Conservation (phyloP, 2,888 invertebrate genomes). For the Eupithecia exiguata region DNA sequence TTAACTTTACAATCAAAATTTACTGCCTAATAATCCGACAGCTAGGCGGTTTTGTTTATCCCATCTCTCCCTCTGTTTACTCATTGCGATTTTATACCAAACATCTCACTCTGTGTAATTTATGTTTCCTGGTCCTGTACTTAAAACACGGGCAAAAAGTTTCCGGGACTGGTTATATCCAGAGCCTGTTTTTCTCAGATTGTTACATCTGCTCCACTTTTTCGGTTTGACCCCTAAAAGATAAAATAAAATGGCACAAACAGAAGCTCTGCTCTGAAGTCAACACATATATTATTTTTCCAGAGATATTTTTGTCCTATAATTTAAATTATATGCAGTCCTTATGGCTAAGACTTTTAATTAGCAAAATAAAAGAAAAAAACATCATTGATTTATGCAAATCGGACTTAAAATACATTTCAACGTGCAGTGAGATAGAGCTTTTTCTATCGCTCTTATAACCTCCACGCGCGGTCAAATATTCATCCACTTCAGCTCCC, state of each 20-base stretch:
- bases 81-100: not conserved
- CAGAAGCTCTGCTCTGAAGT: slow-evolving; percentile 25
- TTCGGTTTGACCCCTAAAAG: slow-evolving; percentile 9
- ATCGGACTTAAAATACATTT: no score
- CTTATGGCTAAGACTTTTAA: not conserved
- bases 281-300: not conserved
- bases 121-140: not conserved
- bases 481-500: not conserved
- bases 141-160: not conserved
- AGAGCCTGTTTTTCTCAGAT: slow-evolving; percentile 10
- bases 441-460: no score
- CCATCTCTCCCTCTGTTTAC: not conserved
- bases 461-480: no score
- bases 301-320: not conserved
- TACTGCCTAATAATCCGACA: not conserved
- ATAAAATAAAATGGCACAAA: slow-evolving; percentile 32
- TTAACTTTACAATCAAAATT: not conserved
- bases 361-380: not conserved
- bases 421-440: no score
- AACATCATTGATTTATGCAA: not conserved
- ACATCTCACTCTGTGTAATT: not conserved
- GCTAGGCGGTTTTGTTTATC: not conserved
- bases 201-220: slow-evolving; percentile 12
- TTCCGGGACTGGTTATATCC: not conserved
- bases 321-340: not conserved